Evolutionary conservation across 2,797 vertebrate genomes (phyloP).

Genomic region (Sciurus vulgaris): DNA sequence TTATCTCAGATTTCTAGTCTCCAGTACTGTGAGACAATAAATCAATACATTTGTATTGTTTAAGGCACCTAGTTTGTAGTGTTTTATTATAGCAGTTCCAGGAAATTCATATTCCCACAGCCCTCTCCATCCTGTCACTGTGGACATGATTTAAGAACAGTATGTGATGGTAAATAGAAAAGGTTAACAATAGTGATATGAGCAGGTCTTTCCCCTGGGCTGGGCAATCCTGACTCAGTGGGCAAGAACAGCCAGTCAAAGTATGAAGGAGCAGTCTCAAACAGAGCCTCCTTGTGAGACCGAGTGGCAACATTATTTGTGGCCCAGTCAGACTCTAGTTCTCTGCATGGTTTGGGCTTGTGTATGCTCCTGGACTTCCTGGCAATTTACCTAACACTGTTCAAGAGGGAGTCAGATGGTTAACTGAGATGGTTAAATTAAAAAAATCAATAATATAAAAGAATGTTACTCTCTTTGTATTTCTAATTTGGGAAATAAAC

Average conservation of each 20-base stretch:
- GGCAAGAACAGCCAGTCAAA: neutral
- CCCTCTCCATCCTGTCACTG: neutral
- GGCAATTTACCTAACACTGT: neutral
- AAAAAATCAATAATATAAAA: slow-evolving; percentile 20
- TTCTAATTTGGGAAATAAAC: slow-evolving; percentile 17
- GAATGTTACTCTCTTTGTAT: neutral
- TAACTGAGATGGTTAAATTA: neutral
- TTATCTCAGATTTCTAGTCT: neutral
- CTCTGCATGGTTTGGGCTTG: neutral
- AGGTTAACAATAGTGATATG: neutral
- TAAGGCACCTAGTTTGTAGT: neutral
- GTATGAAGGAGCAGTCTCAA: neutral
- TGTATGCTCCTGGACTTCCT: neutral
- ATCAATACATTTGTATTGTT: neutral
- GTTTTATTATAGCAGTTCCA: neutral
- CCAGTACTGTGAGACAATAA: neutral
- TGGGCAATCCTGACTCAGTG: neutral
- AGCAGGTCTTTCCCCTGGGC: neutral
- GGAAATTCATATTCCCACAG: neutral
- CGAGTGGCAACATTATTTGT: neutral
- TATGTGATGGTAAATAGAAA: neutral
- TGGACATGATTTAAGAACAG: slow-evolving; percentile 11
- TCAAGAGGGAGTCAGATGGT: neutral
- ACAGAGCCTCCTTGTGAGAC: neutral
- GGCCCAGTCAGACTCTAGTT: neutral